Evolutionary conservation across 2,113 vertebrate species (phyloP).

Genomic region (Oreochromis spilurus): DNA sequence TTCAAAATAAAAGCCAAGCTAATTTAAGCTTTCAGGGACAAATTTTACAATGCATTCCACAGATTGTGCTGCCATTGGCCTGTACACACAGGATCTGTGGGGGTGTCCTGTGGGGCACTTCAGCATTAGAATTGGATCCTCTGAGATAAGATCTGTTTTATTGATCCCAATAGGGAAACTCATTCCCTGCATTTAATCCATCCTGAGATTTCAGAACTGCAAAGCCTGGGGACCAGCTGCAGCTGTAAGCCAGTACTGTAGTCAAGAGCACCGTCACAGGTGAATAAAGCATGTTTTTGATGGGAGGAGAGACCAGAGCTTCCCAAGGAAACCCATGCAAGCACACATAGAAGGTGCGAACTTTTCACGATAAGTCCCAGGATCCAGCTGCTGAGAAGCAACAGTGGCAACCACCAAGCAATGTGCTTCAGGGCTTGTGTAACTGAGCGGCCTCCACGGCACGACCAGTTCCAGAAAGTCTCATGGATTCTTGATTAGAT

Average conservation of each 20-base stretch:
- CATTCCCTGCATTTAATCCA: neutral
- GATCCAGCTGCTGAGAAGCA: neutral
- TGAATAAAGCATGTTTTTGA: neutral
- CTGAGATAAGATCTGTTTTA: neutral
- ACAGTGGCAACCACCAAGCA: neutral
- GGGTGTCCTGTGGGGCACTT: neutral
- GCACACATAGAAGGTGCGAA: neutral
- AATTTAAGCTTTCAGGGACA: neutral
- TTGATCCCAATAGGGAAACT: neutral
- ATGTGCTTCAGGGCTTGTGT: neutral
- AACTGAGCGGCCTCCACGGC: neutral
- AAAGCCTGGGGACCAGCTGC: neutral
- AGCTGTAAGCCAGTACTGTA: neutral
- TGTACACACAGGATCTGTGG: neutral
- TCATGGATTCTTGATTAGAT: neutral
- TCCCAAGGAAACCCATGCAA: neutral
- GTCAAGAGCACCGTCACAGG: accelerated
- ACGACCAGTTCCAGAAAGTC: neutral
- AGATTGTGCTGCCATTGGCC: accelerated
- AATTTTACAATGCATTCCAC: neutral
- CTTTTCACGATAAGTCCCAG: neutral
- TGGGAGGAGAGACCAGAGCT: neutral
- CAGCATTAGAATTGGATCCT: neutral
- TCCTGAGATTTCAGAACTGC: neutral
- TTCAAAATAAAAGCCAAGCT: neutral